Evolutionary conservation across 2,797 vertebrate genomes (phyloP).

Genomic region (Sebastes flavidus): DNA sequence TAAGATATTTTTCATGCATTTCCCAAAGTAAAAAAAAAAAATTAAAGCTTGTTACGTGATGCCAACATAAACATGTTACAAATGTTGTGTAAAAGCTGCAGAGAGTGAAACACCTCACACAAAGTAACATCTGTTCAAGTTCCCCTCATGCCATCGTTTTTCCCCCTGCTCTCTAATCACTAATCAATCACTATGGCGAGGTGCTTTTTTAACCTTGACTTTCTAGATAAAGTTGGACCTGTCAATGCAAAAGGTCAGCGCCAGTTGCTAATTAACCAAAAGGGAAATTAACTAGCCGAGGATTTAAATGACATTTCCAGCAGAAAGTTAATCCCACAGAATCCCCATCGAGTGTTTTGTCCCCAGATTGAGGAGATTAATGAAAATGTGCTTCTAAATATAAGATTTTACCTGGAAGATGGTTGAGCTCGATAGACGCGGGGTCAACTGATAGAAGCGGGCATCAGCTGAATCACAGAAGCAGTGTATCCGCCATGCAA

Average conservation of each 20-base stretch:
- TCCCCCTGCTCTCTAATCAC: constrained; percentile 65
- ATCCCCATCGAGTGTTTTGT: constrained; percentile 62
- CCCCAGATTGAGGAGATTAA: constrained; percentile 60
- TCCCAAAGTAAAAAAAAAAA: background rate
- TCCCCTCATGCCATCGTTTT: constrained; percentile 3
- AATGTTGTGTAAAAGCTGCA: background rate
- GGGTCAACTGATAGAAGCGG: constrained; percentile 36
- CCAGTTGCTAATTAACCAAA: constrained; percentile 86
- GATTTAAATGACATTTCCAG: constrained; percentile 82
- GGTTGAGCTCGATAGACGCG: background rate
- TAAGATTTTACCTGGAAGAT: constrained; percentile 48
- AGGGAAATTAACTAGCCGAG: constrained; percentile 83
- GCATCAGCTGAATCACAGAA: background rate
- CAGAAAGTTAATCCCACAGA: constrained; percentile 72
- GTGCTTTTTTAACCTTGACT: constrained; percentile 83
- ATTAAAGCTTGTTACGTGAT: background rate
- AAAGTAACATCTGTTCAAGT: constrained; percentile 31
- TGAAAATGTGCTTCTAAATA: constrained; percentile 59
- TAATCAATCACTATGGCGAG: constrained; percentile 78
- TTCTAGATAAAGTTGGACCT: constrained; percentile 84
- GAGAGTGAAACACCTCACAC: constrained; percentile 11
- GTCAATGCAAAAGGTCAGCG: constrained; percentile 82
- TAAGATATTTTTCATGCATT: background rate
- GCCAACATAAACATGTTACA: background rate
- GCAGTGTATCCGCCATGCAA: background rate